These are phyloP conservation scores for Drosophila burlai DNA, from an alignment of 1,140 invertebrate species.

Conservation along the genomic window DNA sequence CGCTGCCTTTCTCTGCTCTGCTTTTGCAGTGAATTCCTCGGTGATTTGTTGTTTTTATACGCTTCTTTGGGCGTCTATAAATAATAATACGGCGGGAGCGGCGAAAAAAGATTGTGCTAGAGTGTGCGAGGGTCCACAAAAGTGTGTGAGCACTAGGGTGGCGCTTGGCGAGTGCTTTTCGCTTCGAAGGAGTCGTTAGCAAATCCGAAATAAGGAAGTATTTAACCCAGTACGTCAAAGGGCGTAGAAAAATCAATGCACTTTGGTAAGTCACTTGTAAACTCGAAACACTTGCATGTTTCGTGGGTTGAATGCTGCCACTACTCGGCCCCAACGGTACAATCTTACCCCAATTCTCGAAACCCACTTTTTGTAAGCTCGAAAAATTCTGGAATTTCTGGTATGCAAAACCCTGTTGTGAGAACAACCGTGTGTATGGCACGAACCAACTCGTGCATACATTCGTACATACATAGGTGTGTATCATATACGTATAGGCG, in stretches of 20 bases:
- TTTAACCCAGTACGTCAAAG: not conserved
- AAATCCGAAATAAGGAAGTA: conserved; percentile 20
- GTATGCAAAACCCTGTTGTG: conserved; percentile 34
- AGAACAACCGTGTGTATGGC: conserved; percentile 26
- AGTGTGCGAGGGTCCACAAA: conserved; percentile 3
- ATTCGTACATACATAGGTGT: not conserved
- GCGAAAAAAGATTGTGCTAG: not conserved
- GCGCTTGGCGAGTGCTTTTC: conserved; percentile 50
- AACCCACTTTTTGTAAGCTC: not conserved
- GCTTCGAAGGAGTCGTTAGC: conserved; percentile 17
- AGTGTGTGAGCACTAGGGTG: conserved; percentile 59
- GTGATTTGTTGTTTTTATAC: conserved; percentile 62
- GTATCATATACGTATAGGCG: not conserved
- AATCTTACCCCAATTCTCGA: not conserved
- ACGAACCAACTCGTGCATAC: conserved; percentile 29
- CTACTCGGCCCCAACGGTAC: not conserved
- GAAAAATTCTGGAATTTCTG: conserved; percentile 37
- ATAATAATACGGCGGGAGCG: conserved; percentile 53
- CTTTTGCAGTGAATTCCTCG: conserved; percentile 56
- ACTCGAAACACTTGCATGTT: conserved; percentile 38
- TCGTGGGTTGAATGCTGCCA: not conserved
- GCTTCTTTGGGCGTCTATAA: conserved; percentile 57
- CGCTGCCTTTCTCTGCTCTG: conserved; percentile 1
- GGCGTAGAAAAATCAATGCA: conserved; percentile 63
- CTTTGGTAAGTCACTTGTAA: conserved; percentile 56